phyloP scores from a whole-genome alignment of 2,888 invertebrate genomes.

The Amphipyra tragopoginis region DNA sequence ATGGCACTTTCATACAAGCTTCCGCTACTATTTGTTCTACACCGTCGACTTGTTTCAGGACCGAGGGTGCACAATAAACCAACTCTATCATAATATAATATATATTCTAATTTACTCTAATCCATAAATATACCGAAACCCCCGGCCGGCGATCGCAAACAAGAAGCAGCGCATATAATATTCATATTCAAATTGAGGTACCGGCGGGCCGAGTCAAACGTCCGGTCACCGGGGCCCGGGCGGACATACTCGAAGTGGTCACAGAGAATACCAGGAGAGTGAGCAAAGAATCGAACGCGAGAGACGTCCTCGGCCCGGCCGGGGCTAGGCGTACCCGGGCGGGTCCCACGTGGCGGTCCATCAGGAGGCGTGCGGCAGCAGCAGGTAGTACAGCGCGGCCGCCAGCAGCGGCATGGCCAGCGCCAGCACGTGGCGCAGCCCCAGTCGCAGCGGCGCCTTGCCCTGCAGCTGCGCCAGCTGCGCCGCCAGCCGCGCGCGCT shows the following conservation, averaged over 20 bases:
- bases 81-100: slow-evolving; percentile 57
- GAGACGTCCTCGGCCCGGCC: slow-evolving; percentile 28
- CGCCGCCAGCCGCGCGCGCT: slow-evolving; percentile 89
- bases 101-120: slow-evolving; percentile 74
- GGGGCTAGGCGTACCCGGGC: slow-evolving; percentile 57
- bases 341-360: slow-evolving; percentile 90
- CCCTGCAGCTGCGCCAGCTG: slow-evolving; percentile 90
- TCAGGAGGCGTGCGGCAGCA: slow-evolving; percentile 91
- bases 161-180: slow-evolving; percentile 68
- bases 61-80: slow-evolving; percentile 67
- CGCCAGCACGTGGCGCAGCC: slow-evolving; percentile 88
- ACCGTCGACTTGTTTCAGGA: slow-evolving; percentile 47
- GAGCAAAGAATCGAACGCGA: slow-evolving; percentile 60
- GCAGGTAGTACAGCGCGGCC: slow-evolving; percentile 90
- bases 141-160: slow-evolving; percentile 61
- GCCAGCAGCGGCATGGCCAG: slow-evolving; percentile 86
- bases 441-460: slow-evolving; percentile 80
- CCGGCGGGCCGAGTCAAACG: slow-evolving; percentile 52
- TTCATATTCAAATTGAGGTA: slow-evolving; percentile 64
- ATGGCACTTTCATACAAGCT: slow-evolving; percentile 78
- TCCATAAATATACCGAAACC: slow-evolving; percentile 70
- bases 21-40: slow-evolving; percentile 58
- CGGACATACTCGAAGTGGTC: slow-evolving; percentile 24
- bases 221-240: slow-evolving; percentile 23
- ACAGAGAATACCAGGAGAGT: slow-evolving; percentile 55